phyloP scores from a whole-genome alignment of 2,797 vertebrate genomes.

The Orestias chungarensis region DNA sequence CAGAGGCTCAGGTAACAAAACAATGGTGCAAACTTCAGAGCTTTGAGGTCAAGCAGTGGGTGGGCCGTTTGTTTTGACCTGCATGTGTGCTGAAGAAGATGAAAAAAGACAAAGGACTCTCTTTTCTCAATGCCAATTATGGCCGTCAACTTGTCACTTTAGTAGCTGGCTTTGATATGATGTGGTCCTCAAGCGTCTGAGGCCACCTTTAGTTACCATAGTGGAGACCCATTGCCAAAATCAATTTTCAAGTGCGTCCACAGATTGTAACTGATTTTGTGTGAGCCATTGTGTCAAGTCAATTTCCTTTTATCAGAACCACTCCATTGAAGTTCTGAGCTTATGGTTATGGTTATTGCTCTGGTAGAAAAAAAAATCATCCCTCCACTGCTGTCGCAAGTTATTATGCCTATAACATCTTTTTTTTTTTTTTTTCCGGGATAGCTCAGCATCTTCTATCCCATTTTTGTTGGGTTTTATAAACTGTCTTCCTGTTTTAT shows the following conservation, averaged over 20 bases:
- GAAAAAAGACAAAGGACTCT: neutral
- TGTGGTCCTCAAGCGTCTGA: neutral
- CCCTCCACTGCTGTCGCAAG: neutral
- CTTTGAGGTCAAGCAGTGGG: constrained; percentile 1
- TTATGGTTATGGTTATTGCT: neutral
- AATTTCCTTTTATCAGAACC: neutral
- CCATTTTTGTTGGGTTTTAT: neutral
- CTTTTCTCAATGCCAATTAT: neutral
- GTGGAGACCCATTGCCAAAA: neutral
- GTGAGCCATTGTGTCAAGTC: neutral
- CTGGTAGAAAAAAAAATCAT: no score
- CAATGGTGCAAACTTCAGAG: constrained; percentile 1
- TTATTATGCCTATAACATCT: neutral
- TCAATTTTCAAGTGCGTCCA: neutral
- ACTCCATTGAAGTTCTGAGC: neutral
- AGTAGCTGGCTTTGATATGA: neutral
- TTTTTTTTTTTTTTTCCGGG: no score
- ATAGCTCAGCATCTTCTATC: no score
- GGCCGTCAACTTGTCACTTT: neutral
- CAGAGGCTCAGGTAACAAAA: constrained; percentile 4
- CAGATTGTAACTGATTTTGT: neutral
- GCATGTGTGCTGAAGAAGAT: neutral
- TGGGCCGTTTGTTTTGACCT: neutral
- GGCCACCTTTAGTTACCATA: neutral
- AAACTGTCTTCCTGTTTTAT: neutral